Conservation (phyloP, 2,888 invertebrate genomes). For the Congeria kusceri region DNA sequence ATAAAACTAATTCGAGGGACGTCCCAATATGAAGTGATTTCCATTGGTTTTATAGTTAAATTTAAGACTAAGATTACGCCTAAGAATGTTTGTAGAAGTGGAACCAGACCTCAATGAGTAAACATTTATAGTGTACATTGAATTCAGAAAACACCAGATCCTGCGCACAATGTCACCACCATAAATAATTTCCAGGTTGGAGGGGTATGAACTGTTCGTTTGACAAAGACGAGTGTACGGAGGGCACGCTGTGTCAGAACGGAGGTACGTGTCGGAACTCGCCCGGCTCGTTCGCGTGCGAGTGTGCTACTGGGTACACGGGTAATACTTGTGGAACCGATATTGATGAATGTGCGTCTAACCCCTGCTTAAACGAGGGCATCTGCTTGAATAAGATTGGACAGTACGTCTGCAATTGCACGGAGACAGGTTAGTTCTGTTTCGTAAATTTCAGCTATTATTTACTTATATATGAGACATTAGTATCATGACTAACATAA, state of each 20-base stretch:
- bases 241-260: constrained; percentile 64
- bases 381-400: constrained; percentile 45
- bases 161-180: too few species aligned
- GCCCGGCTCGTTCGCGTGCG: constrained; percentile 52
- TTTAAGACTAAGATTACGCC: too few species aligned
- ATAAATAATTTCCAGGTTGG: constrained; percentile 51
- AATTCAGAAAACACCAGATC: too few species aligned
- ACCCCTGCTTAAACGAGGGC: constrained; percentile 39
- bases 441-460: too few species aligned
- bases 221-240: constrained; percentile 65
- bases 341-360: constrained; percentile 57
- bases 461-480: too few species aligned
- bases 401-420: constrained; percentile 61
- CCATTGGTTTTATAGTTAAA: too few species aligned
- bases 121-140: too few species aligned
- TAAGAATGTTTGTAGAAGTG: too few species aligned
- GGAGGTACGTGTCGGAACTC: constrained; percentile 64
- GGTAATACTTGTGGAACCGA: constrained; percentile 64
- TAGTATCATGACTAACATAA: too few species aligned
- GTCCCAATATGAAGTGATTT: too few species aligned
- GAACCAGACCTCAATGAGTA: too few species aligned
- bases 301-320: constrained; percentile 72
- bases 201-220: constrained; percentile 16
- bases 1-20: too few species aligned
- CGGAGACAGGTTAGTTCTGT: constrained; percentile 56